phyloP scores from a whole-genome alignment of 2,888 invertebrate species.

The Drosophila neotestacea region DNA sequence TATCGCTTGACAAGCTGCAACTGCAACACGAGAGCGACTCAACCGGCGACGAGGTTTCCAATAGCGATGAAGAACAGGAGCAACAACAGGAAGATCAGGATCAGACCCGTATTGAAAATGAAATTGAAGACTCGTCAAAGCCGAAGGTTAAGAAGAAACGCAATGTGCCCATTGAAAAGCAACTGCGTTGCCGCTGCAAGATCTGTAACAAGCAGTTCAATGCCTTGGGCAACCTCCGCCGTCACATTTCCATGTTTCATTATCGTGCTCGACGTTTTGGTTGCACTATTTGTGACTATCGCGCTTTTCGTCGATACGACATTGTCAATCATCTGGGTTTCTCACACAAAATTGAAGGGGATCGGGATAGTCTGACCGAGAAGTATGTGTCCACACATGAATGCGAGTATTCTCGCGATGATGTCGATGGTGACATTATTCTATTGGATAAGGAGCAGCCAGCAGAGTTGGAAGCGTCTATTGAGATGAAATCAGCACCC shows the following conservation, averaged over 20 bases:
- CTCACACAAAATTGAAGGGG: conserved; percentile 87
- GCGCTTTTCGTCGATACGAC: conserved; percentile 88
- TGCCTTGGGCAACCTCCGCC: conserved; percentile 84
- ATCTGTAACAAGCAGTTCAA: conserved; percentile 84
- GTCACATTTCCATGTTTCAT: conserved; percentile 85
- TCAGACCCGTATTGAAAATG: conserved; percentile 10
- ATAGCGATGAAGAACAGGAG: conserved; percentile 57
- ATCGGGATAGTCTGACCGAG: conserved; percentile 85
- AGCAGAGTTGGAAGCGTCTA: conserved; percentile 20
- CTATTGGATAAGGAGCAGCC: conserved; percentile 70
- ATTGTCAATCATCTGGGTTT: conserved; percentile 89
- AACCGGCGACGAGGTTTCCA: conserved; percentile 55
- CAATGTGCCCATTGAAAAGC: conserved; percentile 71
- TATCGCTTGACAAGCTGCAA: conserved; percentile 79
- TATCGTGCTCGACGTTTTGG: conserved; percentile 88
- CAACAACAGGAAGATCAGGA: conserved; percentile 7
- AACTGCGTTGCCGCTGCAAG: conserved; percentile 83
- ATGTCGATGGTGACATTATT: conserved; percentile 83
- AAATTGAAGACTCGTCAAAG: conserved; percentile 26
- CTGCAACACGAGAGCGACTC: conserved; percentile 65
- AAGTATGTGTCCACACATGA: conserved; percentile 83
- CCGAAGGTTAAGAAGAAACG: conserved; percentile 62
- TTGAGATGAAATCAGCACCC: conserved; percentile 42
- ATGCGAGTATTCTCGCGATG: conserved; percentile 81
- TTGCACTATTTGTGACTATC: conserved; percentile 90